Conservation (phyloP, 2,888 invertebrate species). For the Acanthosepion pharaonis region DNA sequence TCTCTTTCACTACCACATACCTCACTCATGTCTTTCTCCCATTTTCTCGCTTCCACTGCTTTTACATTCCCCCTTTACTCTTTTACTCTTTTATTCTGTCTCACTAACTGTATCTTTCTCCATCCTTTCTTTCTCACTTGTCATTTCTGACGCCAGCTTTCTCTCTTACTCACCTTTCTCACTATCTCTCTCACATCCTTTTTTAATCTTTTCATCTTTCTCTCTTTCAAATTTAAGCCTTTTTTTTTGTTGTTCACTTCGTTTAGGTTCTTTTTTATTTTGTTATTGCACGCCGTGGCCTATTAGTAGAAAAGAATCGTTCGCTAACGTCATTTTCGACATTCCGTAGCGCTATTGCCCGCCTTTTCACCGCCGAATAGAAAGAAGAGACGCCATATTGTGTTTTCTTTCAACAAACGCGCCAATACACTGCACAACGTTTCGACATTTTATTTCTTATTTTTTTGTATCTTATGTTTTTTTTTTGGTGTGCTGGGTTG, state of each 20-base stretch:
- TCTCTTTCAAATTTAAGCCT: not conserved
- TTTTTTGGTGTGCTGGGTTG: not conserved
- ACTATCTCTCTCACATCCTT: not conserved
- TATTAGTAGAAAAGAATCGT: not conserved
- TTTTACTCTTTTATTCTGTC: not conserved
- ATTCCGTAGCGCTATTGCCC: not conserved
- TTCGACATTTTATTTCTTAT: not conserved
- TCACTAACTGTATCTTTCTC: not conserved
- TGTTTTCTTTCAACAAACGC: slow-evolving; percentile 15
- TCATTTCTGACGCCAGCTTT: not conserved
- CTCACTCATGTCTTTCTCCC: too few relatives aligned
- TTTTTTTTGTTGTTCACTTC: too few relatives aligned
- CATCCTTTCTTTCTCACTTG: not conserved
- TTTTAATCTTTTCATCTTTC: not conserved
- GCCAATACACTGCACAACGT: not conserved
- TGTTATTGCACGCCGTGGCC: not conserved
- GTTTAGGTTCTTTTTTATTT: not conserved
- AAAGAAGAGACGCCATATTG: not conserved
- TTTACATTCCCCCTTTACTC: not conserved
- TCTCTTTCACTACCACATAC: too few relatives aligned
- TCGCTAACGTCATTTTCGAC: not conserved
- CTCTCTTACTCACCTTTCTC: not conserved
- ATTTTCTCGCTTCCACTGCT: too few relatives aligned
- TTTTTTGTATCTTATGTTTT: not conserved
- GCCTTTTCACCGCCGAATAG: not conserved